Evolutionary conservation across 2,113 vertebrate genomes (phyloP), one percentile per base, ranked within the genome.

Genomic region (Lycaon pictus): DNA sequence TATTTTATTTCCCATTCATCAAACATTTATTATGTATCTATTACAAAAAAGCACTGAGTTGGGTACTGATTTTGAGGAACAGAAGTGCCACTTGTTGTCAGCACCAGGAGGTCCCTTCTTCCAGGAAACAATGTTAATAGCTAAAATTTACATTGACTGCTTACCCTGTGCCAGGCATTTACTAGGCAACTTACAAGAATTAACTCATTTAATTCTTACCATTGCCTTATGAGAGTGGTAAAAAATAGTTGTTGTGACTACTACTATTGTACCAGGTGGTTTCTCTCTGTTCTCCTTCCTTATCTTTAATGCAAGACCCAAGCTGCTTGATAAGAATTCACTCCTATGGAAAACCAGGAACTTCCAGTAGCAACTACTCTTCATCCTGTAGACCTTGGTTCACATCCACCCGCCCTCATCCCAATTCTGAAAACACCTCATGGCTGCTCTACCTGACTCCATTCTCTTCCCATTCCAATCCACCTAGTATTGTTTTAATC

Each of bases 1-100:
- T 27, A 63, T 69, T 96, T 84, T 94, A 58, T 63, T 95, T 53
- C 60, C 65, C 72, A 94, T 15, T 80, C 51, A 65, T 87, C 69
- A 89, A 96, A 83, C 25, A 90, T 88, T 93, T 58, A 93, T 88
- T 76, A 87, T 93, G 32, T 71, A 77, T 67, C 91, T 95, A 37
- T 91, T 72, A 88, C 71, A 62, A 88, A 94, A 43, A 77, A 87
- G 67, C 65, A 58, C 27, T 11, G 71, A 83, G 53, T 2, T 53
- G 19, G 37, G 35, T 48, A 35, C 74, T 71, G 32, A 74, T 58
- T 88, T 10, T 65, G 53, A 94, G 81, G 12, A 96, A 32, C 1
- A 63, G 37, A 89, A 84, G 23, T 74, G 22, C 76, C 48, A 27
- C 53, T 72, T 67, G 22, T 72, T 67, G 22, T 67, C 32, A 84